A percentile compares a stretch with the other conserved stretches of the same genome.
Evolutionary conservation across 2,888 invertebrate species (phyloP).

Genomic region (Leptinotarsa peninsularis): DNA sequence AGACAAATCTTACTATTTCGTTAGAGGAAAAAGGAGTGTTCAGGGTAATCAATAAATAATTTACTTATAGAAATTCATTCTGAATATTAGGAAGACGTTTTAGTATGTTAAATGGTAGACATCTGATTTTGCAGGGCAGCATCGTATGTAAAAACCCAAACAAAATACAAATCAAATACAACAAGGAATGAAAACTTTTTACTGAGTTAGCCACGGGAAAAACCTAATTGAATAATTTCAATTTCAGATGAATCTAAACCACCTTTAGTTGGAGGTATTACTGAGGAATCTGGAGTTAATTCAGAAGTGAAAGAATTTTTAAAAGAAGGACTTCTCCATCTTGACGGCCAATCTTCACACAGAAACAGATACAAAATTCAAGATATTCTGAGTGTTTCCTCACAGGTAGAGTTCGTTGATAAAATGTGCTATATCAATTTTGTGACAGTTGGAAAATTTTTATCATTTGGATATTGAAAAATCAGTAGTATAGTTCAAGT

Average conservation of each 20-base stretch:
- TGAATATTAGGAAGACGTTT: too few relatives aligned
- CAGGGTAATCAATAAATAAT: conserved; percentile 53
- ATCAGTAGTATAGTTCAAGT: too few relatives aligned
- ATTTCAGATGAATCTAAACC: neutral
- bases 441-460: too few relatives aligned
- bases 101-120: too few relatives aligned
- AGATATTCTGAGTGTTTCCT: conserved; percentile 66
- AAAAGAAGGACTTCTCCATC: conserved; percentile 56
- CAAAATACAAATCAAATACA: too few relatives aligned
- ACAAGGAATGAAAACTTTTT: too few relatives aligned
- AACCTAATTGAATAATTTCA: neutral
- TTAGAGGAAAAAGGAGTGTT: conserved; percentile 52
- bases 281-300: conserved; percentile 45
- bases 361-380: conserved; percentile 58
- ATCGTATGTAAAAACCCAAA: too few relatives aligned
- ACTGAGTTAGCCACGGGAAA: too few relatives aligned
- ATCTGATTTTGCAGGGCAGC: too few relatives aligned
- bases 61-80: neutral
- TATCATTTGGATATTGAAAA: too few relatives aligned
- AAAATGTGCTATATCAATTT: neutral
- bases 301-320: conserved; percentile 56
- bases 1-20: neutral
- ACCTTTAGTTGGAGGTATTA: conserved; percentile 24
- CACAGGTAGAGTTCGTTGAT: conserved; percentile 56
- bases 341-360: conserved; percentile 63